Conservation (phyloP, 1,140 invertebrate species). For the Camponotus vicinus region DNA sequence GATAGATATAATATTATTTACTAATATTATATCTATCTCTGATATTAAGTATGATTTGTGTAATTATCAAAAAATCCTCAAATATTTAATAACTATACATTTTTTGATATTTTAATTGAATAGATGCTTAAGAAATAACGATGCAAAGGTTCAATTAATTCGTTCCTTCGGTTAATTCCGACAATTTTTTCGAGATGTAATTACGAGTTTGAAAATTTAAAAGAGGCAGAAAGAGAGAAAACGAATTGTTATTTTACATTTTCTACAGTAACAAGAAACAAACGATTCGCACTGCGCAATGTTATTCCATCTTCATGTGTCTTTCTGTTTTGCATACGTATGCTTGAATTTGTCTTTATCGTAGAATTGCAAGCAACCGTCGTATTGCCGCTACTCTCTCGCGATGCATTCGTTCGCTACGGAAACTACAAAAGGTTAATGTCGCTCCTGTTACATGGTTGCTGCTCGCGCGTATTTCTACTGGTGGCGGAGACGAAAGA, state of each 20-base stretch:
- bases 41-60: too few species aligned
- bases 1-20: too few species aligned
- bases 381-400: conserved; percentile 41
- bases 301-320: conserved; percentile 50
- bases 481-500: conserved; percentile 49
- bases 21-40: too few species aligned
- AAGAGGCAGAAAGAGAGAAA: too few species aligned
- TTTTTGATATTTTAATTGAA: background rate
- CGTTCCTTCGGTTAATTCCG: background rate
- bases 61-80: too few species aligned
- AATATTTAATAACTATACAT: too few species aligned
- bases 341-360: conserved; percentile 62
- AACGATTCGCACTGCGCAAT: conserved; percentile 21
- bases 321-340: conserved; percentile 15
- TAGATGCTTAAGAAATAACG: background rate
- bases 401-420: conserved; percentile 30
- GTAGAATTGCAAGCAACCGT: conserved; percentile 57
- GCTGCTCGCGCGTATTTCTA: conserved; percentile 38
- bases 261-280: conserved; percentile 31
- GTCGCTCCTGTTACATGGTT: conserved; percentile 53
- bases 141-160: too few species aligned
- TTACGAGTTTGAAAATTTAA: too few species aligned
- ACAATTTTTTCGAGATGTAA: too few species aligned
- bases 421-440: conserved; percentile 53
- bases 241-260: conserved; percentile 14